phyloP scores from a whole-genome alignment of 2,888 invertebrate genomes.

The Ectropis crepuscularia region DNA sequence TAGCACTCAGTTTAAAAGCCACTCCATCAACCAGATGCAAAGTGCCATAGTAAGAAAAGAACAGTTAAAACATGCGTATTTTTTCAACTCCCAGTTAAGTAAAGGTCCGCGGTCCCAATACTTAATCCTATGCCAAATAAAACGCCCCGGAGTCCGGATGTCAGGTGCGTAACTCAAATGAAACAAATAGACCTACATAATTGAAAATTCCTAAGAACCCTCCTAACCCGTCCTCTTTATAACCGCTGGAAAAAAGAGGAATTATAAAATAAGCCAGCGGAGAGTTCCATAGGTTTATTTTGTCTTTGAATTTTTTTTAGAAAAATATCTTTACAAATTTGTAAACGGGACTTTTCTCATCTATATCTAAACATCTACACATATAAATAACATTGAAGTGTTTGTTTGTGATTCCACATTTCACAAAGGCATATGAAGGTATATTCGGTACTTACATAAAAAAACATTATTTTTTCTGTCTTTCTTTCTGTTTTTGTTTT shows the following conservation, averaged over 20 bases:
- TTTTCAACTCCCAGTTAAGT: slow-evolving; percentile 4
- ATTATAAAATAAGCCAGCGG: neutral
- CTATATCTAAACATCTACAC: too few species aligned
- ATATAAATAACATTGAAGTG: too few species aligned
- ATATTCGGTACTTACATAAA: too few species aligned
- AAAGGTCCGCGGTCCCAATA: slow-evolving; percentile 3
- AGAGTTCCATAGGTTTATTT: slow-evolving; percentile 12
- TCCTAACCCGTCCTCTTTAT: slow-evolving; percentile 25
- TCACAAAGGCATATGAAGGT: too few species aligned
- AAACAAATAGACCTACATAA: slow-evolving; percentile 32
- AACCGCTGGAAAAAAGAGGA: slow-evolving; percentile 19
- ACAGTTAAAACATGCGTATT: slow-evolving; percentile 11
- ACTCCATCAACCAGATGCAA: too few species aligned
- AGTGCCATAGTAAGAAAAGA: neutral
- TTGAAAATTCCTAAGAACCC: slow-evolving; percentile 31
- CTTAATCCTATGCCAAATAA: slow-evolving; percentile 8
- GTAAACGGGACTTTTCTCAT: too few species aligned
- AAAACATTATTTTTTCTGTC: too few species aligned
- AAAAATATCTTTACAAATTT: too few species aligned
- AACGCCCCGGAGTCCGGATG: slow-evolving; percentile 9
- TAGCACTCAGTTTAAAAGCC: too few species aligned
- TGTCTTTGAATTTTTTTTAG: neutral
- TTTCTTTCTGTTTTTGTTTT: too few species aligned
- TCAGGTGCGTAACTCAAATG: slow-evolving; percentile 29
- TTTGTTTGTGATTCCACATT: too few species aligned